Evolutionary conservation across 2,888 invertebrate genomes (phyloP).

Genomic region (Bimastos eiseni): DNA sequence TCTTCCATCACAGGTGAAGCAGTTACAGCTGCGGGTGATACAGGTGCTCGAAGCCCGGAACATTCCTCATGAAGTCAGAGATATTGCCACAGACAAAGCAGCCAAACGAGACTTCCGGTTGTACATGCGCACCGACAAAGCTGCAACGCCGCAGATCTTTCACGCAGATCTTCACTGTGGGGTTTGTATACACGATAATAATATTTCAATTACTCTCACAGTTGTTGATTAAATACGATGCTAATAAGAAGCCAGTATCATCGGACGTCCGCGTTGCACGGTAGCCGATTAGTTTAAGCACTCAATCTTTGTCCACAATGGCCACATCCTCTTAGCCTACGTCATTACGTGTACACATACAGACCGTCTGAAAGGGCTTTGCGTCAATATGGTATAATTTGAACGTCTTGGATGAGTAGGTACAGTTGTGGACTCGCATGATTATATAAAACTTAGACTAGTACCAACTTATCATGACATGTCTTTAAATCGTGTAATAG

Average conservation of each 20-base stretch:
- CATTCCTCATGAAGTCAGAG: background rate
- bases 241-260: background rate
- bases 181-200: background rate
- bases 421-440: too few relatives aligned
- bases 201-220: background rate
- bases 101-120: background rate
- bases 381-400: too few relatives aligned
- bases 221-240: background rate
- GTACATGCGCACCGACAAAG: constrained; percentile 22
- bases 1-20: constrained; percentile 19
- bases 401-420: too few relatives aligned
- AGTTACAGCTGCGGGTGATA: background rate
- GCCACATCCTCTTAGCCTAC: too few relatives aligned
- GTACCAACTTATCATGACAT: too few relatives aligned
- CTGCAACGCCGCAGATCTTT: background rate
- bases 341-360: too few relatives aligned
- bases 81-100: constrained; percentile 8
- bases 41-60: constrained; percentile 24
- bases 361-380: too few relatives aligned
- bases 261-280: background rate
- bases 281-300: too few relatives aligned
- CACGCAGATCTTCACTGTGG: background rate
- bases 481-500: too few relatives aligned
- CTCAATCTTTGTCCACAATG: too few relatives aligned
- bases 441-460: too few relatives aligned